phyloP scores from a whole-genome alignment of 2,888 invertebrate species.

The Drosophila neonasuta region DNA sequence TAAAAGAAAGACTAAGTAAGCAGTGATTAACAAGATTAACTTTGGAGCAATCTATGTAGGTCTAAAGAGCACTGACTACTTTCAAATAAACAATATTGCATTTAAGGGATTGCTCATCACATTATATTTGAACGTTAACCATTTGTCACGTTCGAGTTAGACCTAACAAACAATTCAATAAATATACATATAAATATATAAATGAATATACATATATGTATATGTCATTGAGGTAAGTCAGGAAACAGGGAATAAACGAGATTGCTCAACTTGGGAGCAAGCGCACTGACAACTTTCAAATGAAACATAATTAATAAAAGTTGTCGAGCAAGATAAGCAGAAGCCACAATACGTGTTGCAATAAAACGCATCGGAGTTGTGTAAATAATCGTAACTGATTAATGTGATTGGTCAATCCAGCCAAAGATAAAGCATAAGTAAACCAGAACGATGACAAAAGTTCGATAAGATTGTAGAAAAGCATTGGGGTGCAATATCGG shows the following conservation, averaged over 20 bases:
- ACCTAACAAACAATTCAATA: background rate
- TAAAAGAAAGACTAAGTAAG: background rate
- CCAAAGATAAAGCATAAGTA: conserved; percentile 22
- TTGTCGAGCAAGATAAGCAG: background rate
- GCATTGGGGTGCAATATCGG: conserved; percentile 7
- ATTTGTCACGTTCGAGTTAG: background rate
- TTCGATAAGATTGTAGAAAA: conserved; percentile 29
- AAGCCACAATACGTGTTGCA: background rate
- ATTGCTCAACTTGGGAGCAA: background rate
- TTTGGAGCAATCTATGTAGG: background rate
- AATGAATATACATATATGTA: background rate
- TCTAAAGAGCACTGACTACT: background rate
- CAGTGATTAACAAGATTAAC: no score
- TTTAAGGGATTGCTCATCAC: background rate
- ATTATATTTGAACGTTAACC: background rate
- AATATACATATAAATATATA: background rate
- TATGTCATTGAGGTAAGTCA: background rate
- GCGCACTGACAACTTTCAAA: background rate
- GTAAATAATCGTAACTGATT: conserved; percentile 11
- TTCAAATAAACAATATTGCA: background rate
- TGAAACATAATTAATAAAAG: background rate
- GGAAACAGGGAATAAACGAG: background rate
- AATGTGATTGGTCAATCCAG: conserved; percentile 15
- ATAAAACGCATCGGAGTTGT: conserved; percentile 12
- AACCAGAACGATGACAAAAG: conserved; percentile 27